Conservation (phyloP, 1,140 invertebrate genomes). For the Delia radicum region DNA sequence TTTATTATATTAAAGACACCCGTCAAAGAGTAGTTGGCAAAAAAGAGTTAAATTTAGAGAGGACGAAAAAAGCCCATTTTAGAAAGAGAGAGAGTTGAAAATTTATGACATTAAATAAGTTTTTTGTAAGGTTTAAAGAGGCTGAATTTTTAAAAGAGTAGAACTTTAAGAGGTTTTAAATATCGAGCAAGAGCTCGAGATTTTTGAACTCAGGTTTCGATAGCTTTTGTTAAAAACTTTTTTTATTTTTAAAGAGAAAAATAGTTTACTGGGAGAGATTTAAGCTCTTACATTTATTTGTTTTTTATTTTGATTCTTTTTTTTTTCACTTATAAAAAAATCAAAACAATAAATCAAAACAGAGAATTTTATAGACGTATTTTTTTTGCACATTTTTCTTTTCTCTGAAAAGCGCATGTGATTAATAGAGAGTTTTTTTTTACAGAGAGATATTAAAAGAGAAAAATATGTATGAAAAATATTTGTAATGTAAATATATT, state of each 20-base stretch:
- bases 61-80: too few species aligned
- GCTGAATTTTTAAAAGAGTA: background rate
- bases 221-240: background rate
- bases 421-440: background rate
- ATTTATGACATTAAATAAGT: too few species aligned
- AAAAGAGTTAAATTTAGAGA: too few species aligned
- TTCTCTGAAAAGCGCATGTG: background rate
- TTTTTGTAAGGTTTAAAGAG: background rate
- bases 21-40: too few species aligned
- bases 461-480: background rate
- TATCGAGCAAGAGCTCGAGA: background rate
- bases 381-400: background rate
- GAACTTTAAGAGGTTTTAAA: too few species aligned
- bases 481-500: too few species aligned
- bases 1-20: too few species aligned
- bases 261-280: background rate
- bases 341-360: constrained; percentile 23
- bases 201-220: background rate
- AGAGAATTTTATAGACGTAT: background rate
- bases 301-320: background rate
- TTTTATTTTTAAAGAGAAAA: background rate
- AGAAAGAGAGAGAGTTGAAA: too few species aligned
- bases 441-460: background rate
- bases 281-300: too few species aligned
- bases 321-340: background rate